A percentile compares a stretch with the other conserved stretches of the same genome.
Conservation (phyloP, 2,888 invertebrate species). For the Andrena hattorfiana region DNA sequence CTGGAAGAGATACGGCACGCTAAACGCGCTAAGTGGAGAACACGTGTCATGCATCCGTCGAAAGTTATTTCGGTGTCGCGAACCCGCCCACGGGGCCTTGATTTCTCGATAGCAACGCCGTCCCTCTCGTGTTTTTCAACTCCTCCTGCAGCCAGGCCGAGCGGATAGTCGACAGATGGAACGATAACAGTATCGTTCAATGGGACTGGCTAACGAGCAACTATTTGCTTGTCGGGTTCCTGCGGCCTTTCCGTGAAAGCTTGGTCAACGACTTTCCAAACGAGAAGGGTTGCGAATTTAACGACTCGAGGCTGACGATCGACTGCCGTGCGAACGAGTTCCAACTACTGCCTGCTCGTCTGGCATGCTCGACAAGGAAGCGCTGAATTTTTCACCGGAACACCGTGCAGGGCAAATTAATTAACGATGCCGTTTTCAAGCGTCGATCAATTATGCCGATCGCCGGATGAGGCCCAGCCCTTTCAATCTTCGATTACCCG, state of each 20-base stretch:
- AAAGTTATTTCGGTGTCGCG: conserved; percentile 49
- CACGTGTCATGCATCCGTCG: conserved; percentile 60
- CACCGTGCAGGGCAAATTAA: conserved; percentile 62
- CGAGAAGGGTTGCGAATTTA: conserved; percentile 59
- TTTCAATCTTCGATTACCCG: conserved; percentile 25
- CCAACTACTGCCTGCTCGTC: not conserved
- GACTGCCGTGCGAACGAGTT: conserved; percentile 12
- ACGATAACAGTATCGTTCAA: conserved; percentile 60
- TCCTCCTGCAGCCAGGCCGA: not conserved
- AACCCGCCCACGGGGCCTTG: conserved; percentile 9
- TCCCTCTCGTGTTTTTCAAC: too few species aligned
- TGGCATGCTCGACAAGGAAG: conserved; percentile 51
- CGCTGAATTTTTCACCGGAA: conserved; percentile 66
- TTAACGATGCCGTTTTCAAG: conserved; percentile 58
- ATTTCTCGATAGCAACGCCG: not conserved
- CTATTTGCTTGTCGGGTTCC: conserved; percentile 68
- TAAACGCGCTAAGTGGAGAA: conserved; percentile 41
- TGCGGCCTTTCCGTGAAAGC: conserved; percentile 57
- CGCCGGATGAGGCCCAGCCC: conserved; percentile 19
- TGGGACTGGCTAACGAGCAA: conserved; percentile 68
- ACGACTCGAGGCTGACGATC: conserved; percentile 37
- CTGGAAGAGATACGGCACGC: conserved; percentile 2
- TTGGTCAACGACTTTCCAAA: conserved; percentile 53
- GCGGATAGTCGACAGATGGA: conserved; percentile 53
- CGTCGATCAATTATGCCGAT: conserved; percentile 65